These are phyloP conservation scores for Menidia menidia DNA, from an alignment of 2,797 vertebrate genomes.

Conservation along the genomic window DNA sequence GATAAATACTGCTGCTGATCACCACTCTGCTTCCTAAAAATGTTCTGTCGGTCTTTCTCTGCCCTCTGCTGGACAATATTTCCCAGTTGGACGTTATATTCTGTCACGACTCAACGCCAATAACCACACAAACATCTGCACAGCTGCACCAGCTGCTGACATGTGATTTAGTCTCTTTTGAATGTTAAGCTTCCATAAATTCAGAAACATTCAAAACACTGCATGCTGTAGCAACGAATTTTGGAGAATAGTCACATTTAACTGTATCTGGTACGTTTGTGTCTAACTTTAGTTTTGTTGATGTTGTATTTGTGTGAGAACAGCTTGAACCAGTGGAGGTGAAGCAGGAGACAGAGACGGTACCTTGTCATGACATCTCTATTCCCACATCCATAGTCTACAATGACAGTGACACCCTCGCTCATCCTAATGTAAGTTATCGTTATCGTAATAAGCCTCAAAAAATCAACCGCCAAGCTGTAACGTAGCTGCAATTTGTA, in stretches of 20 bases:
- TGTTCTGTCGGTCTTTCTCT: conserved; percentile 37
- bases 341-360: conserved; percentile 68
- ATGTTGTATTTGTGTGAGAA: conserved; percentile 25
- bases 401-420: conserved; percentile 89
- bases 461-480: neutral
- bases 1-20: conserved; percentile 15
- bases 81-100: too few relatives aligned
- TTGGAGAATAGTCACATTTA: neutral
- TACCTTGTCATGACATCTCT: conserved; percentile 77
- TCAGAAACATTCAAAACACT: neutral
- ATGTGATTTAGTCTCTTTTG: neutral
- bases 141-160: neutral
- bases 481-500: neutral
- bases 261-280: neutral
- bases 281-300: neutral
- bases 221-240: neutral
- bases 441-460: conserved; percentile 2
- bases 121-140: too few relatives aligned
- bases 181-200: neutral
- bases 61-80: conserved; percentile 71
- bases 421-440: conserved; percentile 91
- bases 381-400: conserved; percentile 92
- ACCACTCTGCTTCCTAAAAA: neutral
- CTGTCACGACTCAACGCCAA: too few relatives aligned
- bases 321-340: conserved; percentile 79